Percentiles rank a stretch among this genome's conserved stretches.
phyloP scores from a whole-genome alignment of 2,113 vertebrate species.

The Vulpes ferrilata region DNA sequence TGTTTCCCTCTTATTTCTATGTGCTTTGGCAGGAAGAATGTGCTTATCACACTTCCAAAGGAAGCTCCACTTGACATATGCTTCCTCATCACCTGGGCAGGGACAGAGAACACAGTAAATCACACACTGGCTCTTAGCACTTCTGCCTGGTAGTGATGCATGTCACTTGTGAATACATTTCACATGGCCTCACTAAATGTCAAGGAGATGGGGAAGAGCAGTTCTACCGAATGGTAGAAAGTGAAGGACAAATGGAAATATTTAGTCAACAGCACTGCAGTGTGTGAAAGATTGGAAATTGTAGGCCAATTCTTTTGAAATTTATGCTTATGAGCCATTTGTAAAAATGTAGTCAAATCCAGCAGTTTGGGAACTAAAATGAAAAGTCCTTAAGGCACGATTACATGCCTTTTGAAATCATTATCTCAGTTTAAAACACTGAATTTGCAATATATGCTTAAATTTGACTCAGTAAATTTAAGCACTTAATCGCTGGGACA shows the following conservation, averaged over 20 bases:
- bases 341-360: slow-evolving; percentile 12
- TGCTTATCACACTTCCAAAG: background rate
- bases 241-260: background rate
- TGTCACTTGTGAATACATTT: background rate
- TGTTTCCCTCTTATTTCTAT: background rate
- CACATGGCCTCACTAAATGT: background rate
- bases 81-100: background rate
- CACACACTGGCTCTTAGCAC: background rate
- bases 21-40: background rate
- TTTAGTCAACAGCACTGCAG: background rate
- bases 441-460: background rate
- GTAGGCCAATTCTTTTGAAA: background rate
- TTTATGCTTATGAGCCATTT: background rate
- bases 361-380: background rate
- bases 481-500: background rate
- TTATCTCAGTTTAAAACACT: background rate
- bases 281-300: background rate
- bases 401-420: slow-evolving; percentile 9
- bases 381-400: background rate
- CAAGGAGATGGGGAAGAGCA: background rate
- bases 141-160: background rate
- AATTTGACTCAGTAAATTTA: background rate
- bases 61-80: background rate
- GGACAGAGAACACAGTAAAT: background rate
- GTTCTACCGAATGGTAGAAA: background rate